Conservation (phyloP, 2,113 vertebrate genomes). For the Scomber scombrus region DNA sequence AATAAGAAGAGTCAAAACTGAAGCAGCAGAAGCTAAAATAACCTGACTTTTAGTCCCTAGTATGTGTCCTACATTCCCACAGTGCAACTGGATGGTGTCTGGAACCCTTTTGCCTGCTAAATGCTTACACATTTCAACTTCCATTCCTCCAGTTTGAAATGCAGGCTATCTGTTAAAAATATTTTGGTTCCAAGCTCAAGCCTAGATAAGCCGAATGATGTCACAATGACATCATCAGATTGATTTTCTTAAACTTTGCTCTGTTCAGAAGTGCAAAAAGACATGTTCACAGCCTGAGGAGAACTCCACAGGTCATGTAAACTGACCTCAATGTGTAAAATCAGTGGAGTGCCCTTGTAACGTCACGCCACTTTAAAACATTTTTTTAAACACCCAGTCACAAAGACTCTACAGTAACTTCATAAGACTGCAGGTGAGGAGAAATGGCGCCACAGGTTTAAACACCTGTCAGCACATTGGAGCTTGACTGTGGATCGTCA, state of each 20-base stretch:
- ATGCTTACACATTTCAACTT: not conserved
- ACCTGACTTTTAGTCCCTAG: not conserved
- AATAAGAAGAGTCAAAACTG: too few relatives aligned
- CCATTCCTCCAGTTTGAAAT: not conserved
- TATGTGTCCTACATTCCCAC: not conserved
- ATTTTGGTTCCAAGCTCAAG: too few relatives aligned
- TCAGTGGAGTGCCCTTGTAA: not conserved
- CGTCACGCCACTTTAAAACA: not conserved
- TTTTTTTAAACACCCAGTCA: not conserved
- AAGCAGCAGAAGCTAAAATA: too few relatives aligned
- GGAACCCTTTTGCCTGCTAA: too few relatives aligned
- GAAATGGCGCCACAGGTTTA: not conserved
- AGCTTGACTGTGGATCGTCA: not conserved
- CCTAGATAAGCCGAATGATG: too few relatives aligned
- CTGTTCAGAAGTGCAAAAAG: not conserved
- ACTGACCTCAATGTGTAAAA: not conserved
- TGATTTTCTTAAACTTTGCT: too few relatives aligned
- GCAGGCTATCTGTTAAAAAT: not conserved
- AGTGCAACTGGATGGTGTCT: too few relatives aligned
- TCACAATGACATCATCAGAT: too few relatives aligned
- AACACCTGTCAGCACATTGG: slow-evolving; percentile 26
- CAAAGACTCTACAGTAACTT: not conserved
- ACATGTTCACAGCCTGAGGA: not conserved
- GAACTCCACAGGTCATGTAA: too few relatives aligned
- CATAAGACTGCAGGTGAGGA: not conserved